phyloP scores from a whole-genome alignment of 2,113 vertebrate species.

The Nerophis lumbriciformis region DNA sequence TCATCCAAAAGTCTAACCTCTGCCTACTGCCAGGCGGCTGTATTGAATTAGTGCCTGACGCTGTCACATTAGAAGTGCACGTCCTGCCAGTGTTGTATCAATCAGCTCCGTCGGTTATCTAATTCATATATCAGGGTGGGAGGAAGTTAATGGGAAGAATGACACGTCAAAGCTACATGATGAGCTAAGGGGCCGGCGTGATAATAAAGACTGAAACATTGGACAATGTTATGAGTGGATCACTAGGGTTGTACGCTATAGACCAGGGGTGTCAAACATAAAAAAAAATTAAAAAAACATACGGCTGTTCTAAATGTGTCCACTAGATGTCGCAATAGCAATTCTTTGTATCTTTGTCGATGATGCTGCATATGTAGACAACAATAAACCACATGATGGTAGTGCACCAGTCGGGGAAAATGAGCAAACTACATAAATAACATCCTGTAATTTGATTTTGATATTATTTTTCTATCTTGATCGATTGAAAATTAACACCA shows the following conservation, averaged over 20 bases:
- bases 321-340: too few species aligned
- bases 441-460: too few species aligned
- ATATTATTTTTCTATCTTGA: too few species aligned
- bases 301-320: too few species aligned
- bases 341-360: too few species aligned
- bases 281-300: too few species aligned
- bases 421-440: too few species aligned
- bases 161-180: conserved; percentile 32
- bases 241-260: neutral
- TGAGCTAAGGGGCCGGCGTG: conserved; percentile 45
- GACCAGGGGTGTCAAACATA: too few species aligned
- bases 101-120: conserved; percentile 59
- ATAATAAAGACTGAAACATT: conserved; percentile 33
- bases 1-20: conserved; percentile 7
- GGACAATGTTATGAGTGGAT: conserved; percentile 41
- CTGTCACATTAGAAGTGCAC: conserved; percentile 44
- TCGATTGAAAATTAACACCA: too few species aligned
- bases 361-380: too few species aligned
- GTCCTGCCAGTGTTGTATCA: conserved; percentile 54
- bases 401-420: too few species aligned
- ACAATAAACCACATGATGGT: too few species aligned
- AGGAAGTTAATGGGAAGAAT: conserved; percentile 62
- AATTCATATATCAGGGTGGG: conserved; percentile 58
- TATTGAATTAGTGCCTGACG: conserved; percentile 53
- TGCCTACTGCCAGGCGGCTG: conserved; percentile 30